Percentiles rank a stretch among this genome's conserved stretches.
Evolutionary conservation across 2,888 invertebrate genomes (phyloP).

Genomic region (Chrysopilus asiliformis): DNA sequence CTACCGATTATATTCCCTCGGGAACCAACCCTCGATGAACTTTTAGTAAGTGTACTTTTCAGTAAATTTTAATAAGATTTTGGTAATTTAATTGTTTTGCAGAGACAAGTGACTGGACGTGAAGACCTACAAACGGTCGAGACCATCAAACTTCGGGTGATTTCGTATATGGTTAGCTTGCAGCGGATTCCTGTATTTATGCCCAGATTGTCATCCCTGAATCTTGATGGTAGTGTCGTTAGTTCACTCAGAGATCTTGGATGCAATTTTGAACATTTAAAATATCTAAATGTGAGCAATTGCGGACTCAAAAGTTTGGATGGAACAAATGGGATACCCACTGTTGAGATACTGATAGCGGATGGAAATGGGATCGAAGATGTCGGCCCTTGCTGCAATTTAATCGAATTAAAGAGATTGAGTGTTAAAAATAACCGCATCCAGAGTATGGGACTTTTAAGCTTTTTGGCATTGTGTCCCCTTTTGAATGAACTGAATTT

Average conservation of each 20-base stretch:
- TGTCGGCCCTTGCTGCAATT: conserved; percentile 45
- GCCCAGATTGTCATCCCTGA: conserved; percentile 46
- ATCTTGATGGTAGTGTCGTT: conserved; percentile 53
- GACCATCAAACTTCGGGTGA: conserved; percentile 47
- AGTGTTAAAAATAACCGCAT: conserved; percentile 35
- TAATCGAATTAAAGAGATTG: conserved; percentile 36
- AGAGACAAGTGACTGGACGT: conserved; percentile 37
- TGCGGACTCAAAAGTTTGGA: conserved; percentile 53
- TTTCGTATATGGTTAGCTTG: conserved; percentile 50
- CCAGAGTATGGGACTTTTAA: conserved; percentile 26
- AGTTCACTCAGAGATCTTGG: conserved; percentile 55
- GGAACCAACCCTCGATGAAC: conserved; percentile 45
- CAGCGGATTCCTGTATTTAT: conserved; percentile 48
- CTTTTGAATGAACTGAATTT: conserved; percentile 42
- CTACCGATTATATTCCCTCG: conserved; percentile 43
- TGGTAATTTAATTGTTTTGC: conserved; percentile 13
- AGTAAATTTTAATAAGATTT: neutral
- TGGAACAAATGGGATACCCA: conserved; percentile 50
- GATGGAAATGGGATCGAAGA: conserved; percentile 49
- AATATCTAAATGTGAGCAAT: conserved; percentile 42
- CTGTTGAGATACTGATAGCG: conserved; percentile 47
- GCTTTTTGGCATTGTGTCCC: conserved; percentile 34
- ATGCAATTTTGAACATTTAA: conserved; percentile 42
- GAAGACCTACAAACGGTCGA: conserved; percentile 39
- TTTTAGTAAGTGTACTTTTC: conserved; percentile 40